A percentile compares a stretch with the other conserved stretches of the same genome.
These are phyloP conservation scores for Neotoma lepida DNA, from an alignment of 2,113 vertebrate genomes.

Conservation along the genomic window DNA sequence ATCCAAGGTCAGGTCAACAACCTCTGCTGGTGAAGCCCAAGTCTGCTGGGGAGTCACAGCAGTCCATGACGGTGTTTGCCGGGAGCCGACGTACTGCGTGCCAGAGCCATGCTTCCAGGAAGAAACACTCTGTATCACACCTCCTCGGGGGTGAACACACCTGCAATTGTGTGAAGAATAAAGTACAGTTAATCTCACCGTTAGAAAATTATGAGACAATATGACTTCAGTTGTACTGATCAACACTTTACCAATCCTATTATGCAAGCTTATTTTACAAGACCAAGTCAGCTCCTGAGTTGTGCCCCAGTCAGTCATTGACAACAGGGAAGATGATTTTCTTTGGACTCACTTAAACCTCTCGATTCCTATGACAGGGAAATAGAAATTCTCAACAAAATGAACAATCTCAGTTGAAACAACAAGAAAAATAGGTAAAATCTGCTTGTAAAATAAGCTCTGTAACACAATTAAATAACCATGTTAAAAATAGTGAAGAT, in stretches of 20 bases:
- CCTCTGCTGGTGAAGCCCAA: slow-evolving; percentile 94
- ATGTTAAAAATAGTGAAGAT: not conserved
- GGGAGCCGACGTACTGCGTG: slow-evolving; percentile 86
- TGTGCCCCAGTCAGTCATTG: not conserved
- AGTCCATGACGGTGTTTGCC: slow-evolving; percentile 92
- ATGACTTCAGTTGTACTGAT: not conserved
- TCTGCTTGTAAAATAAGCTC: slow-evolving; percentile 51
- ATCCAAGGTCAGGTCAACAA: slow-evolving; percentile 98
- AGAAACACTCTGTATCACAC: slow-evolving; percentile 96
- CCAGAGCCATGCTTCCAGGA: slow-evolving; percentile 92
- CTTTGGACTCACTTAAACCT: slow-evolving; percentile 35
- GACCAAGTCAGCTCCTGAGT: not conserved
- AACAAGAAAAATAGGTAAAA: slow-evolving; percentile 46
- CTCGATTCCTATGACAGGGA: slow-evolving; percentile 19
- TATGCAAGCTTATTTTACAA: not conserved
- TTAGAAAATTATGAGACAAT: not conserved
- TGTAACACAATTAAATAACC: not conserved
- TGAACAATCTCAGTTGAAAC: slow-evolving; percentile 49
- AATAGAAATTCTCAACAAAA: slow-evolving; percentile 59
- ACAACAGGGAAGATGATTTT: not conserved
- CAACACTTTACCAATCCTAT: slow-evolving; percentile 9
- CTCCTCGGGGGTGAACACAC: slow-evolving; percentile 93
- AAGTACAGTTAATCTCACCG: not conserved
- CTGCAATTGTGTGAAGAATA: slow-evolving; percentile 80
- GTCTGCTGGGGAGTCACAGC: slow-evolving; percentile 91